These are phyloP conservation scores for Microplitis deprimator DNA, from an alignment of 2,888 invertebrate genomes.

Conservation along the genomic window DNA sequence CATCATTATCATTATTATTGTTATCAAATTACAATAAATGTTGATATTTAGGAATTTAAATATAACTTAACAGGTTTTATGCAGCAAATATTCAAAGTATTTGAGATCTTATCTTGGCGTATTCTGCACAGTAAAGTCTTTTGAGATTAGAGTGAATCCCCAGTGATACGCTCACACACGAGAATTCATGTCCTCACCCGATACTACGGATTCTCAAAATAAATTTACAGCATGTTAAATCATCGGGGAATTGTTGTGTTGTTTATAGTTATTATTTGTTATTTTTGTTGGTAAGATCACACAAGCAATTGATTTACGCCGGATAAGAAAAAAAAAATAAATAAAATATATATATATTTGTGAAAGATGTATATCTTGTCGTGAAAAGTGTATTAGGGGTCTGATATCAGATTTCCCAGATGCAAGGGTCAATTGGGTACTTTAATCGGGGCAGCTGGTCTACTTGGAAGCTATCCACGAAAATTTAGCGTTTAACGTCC, in stretches of 20 bases:
- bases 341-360: neutral
- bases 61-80: too few relatives aligned
- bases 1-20: neutral
- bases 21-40: neutral
- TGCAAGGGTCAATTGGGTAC: conserved; percentile 17
- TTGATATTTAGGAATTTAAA: too few relatives aligned
- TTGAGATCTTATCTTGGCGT: conserved; percentile 6
- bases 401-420: neutral
- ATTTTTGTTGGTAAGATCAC: neutral
- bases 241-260: neutral
- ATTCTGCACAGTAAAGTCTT: conserved; percentile 32
- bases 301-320: neutral
- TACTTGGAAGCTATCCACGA: conserved; percentile 24
- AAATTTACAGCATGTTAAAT: conserved; percentile 16
- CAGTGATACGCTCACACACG: conserved; percentile 33
- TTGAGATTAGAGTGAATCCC: conserved; percentile 25
- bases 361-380: neutral
- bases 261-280: conserved; percentile 23
- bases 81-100: neutral
- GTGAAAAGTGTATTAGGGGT: neutral
- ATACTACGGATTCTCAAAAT: conserved; percentile 32
- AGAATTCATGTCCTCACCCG: conserved; percentile 36
- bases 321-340: neutral
- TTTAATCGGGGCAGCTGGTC: conserved; percentile 24
- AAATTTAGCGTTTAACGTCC: conserved; percentile 41